Base-by-base conservation (phyloP, 2,113 vertebrate genomes). In the Xiphorhynchus elegans region DNA sequence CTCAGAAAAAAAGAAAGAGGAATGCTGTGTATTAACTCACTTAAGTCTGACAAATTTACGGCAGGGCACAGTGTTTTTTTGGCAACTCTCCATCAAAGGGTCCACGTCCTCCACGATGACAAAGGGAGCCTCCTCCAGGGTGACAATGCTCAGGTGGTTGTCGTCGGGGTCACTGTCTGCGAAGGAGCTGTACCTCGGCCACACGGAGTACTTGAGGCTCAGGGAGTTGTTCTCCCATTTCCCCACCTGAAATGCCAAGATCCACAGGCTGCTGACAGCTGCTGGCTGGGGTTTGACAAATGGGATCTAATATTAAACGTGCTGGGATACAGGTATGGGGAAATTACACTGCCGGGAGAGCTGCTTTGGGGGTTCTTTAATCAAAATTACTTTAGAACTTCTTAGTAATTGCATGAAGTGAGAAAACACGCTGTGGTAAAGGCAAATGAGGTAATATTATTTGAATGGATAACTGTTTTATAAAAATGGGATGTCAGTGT, bases 61-160 rank as follows among this genome's bases (percentile, higher is more conserved):
- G 87, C 99, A 99, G 0, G 99, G 99, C 74, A 99, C 99, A 0
- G 99, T 99, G 97, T 99, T 99, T 93, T 99, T 98, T 83, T 99
- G 99, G 90, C 99, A 99, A 2, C 99, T 99, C 52, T 99, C 99
- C 0, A 99, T 99, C 85, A 99, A 97, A 8, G 99, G 98, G 89
- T 99, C 99, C 75, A 99, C 99, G 28, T 99, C 99, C 85, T 99
- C 99, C 84, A 99, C 99, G 1, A 99, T 98, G 76, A 99, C 99
- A 31, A 99, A 99, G 5, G 99, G 99, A 59, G 99, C 99, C 97
- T 99, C 99, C 97, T 99, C 99, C 84, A 99, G 96, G n/a, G 99
- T 99, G 93, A 99, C 99, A 11, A 99, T 99, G 97, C 98, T 99
- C 96, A 99, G 97, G 85, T 99, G 99, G 97, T 99, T 99, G 97